Base-by-base conservation (phyloP, 1,140 invertebrate species). In the Lanistes nyassanus region DNA sequence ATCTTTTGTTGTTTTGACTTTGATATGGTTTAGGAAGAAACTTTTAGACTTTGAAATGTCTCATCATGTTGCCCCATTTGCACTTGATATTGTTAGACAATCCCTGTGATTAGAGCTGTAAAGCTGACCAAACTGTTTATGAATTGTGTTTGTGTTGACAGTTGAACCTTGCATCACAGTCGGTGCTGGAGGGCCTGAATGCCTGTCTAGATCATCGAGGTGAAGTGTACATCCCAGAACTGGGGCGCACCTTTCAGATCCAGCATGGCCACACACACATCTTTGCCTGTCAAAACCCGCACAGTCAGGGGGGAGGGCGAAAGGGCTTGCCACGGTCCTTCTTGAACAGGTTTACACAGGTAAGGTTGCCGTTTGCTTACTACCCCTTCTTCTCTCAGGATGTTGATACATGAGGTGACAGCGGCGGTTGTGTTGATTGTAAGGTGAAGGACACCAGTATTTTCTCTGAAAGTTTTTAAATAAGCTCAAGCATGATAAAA, bases 211-310 rank as follows among this genome's bases (percentile, higher is more conserved):
- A 99, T 92, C 98, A 99, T 88, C 91, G 98, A 83, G 96, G 96
- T 4, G 97, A 98, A 90, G 92, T 99, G 23, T 99, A 93, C 85
- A 95, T 99, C 72, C 96, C 98, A 2, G 98, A 99, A 91, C 90
- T 99, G 0, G 94, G 94, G 55, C 93, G 93, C 87, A 95, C 93
- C 0, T 99, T 99, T 86, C 89, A 91, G 73, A 92, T 99, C 0
- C 86, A 84, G 75, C 88, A 87, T 75, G 80, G 84, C 21, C 83
- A 83, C 55, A 98, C 97, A 0, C 93, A 94, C 82, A 92, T 99
- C 53, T 99, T 99, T 90, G 98, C 94, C 19, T 99, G 97, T 88
- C 98, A 99, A 90, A 99, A 99, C 92, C 98, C 98, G 0, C 90
- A 97, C n/a, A 93, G 93, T 84, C 96, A 99, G 91, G 98, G 98